Base-by-base conservation (phyloP, 2,888 invertebrate genomes). In the Aphrophora alni region DNA sequence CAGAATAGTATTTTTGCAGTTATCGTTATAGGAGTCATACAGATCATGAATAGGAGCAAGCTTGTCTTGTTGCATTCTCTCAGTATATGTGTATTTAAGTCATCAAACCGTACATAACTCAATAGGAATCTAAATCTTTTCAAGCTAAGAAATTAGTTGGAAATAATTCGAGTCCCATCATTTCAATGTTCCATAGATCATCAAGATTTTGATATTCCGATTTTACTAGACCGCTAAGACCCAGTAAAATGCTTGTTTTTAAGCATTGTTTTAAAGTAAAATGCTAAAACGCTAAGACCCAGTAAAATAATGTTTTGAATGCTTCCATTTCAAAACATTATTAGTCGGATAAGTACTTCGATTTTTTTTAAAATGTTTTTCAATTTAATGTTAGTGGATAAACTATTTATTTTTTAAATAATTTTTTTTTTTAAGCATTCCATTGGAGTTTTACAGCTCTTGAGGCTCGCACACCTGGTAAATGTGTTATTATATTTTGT, bases 371-470 rank as follows among this genome's bases (percentile, higher is more conserved):
- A 12, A n/a, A 76, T 68, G 59, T 76, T 59, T 51, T 51, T 76
- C 76, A 76, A 76, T 59, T 76, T 76, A 21, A 76, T 21, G 59
- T 76, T 77, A 24, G 77, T 77, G 27, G 24, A 77, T 17, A 27
- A n/a, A n/a, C n/a, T 69, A 69, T 69, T 17, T 77, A 77, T 77
- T 77, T 68, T 69, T 68, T 77, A n/a, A 69, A 77, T 69, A n/a
- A 77, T 69, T 21, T 69, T 14, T 33, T 77, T 33, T 33, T 77
- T 33, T 21, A 77, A 77, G 69, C 69, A 77, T 59, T 77, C 77
- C 69, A 26, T 28, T 14, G 69, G 77, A 10, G 77, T 77, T 69
- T 77, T 77, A 33, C 70, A 77, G 68, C 1, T 77, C 77, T 33
- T 77, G 69, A 27, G n/a, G 69, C 69, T 38, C 77, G 69, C 26